Conservation (phyloP, 2,797 vertebrate species). For the Rhadinocentrus ornatus region DNA sequence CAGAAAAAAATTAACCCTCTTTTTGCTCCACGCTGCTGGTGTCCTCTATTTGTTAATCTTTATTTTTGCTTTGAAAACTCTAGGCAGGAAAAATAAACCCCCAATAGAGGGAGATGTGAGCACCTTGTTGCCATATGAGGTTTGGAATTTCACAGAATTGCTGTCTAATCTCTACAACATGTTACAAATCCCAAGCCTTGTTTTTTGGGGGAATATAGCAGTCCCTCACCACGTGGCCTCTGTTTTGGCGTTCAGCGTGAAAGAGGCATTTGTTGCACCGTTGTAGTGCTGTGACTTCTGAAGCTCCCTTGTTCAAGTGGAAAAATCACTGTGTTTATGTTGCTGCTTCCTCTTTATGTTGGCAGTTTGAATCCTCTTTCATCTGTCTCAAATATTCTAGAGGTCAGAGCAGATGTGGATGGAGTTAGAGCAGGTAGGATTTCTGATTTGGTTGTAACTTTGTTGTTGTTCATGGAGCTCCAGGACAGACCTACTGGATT, state of each 20-base stretch:
- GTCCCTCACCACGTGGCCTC: slow-evolving; percentile 48
- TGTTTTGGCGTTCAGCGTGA: slow-evolving; percentile 37
- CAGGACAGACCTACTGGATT: slow-evolving; percentile 38
- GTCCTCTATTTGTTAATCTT: slow-evolving; percentile 46
- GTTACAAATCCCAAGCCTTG: slow-evolving; percentile 69
- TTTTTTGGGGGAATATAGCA: slow-evolving; percentile 65
- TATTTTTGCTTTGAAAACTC: slow-evolving; percentile 51
- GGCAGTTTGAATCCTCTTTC: not conserved
- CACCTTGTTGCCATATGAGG: slow-evolving; percentile 78
- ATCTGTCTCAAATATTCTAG: not conserved
- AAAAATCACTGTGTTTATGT: not conserved
- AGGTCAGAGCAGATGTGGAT: not conserved
- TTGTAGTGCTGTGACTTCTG: slow-evolving; percentile 21
- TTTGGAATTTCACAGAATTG: slow-evolving; percentile 65
- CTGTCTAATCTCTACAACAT: slow-evolving; percentile 78
- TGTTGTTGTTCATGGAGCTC: slow-evolving; percentile 48
- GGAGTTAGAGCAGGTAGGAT: not conserved
- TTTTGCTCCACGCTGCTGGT: slow-evolving; percentile 14
- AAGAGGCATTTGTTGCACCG: slow-evolving; percentile 42
- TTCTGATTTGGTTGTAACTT: slow-evolving; percentile 28
- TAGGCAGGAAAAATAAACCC: slow-evolving; percentile 53
- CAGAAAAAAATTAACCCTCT: slow-evolving; percentile 32
- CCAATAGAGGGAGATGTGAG: slow-evolving; percentile 58
- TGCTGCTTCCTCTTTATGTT: not conserved
- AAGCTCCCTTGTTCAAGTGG: not conserved